Evolutionary conservation across 2,888 invertebrate genomes (phyloP).

Genomic region (Rambutsinella grinnellia): DNA sequence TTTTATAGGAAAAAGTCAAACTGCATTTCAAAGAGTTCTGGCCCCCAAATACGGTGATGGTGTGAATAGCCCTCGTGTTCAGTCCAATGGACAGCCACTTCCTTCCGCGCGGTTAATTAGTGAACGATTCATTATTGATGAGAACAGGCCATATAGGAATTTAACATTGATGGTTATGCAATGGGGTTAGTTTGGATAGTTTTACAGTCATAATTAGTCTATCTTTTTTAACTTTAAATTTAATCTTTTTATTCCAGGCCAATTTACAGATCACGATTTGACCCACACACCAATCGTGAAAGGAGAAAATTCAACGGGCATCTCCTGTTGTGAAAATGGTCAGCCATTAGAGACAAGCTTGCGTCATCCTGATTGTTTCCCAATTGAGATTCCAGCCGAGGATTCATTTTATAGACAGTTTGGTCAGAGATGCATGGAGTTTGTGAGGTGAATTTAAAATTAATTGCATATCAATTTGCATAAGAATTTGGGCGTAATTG

Average conservation of each 20-base stretch:
- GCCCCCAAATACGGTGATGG: constrained; percentile 79
- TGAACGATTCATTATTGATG: constrained; percentile 67
- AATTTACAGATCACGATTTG: constrained; percentile 66
- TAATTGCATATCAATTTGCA: no score
- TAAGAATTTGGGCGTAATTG: no score
- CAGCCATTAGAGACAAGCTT: constrained; percentile 60
- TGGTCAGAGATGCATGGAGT: constrained; percentile 71
- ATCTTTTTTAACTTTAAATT: neutral
- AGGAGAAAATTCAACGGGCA: constrained; percentile 67
- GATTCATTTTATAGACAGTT: constrained; percentile 70
- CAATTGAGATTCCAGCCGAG: constrained; percentile 68
- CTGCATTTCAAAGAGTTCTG: constrained; percentile 75
- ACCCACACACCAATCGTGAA: constrained; percentile 64
- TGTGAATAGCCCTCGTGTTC: constrained; percentile 61
- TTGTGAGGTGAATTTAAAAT: constrained; percentile 67
- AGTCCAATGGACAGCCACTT: constrained; percentile 68
- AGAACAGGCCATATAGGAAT: constrained; percentile 64
- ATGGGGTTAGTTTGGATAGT: constrained; percentile 57
- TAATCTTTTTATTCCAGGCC: constrained; percentile 48
- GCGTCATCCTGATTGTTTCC: constrained; percentile 69
- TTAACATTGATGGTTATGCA: constrained; percentile 66
- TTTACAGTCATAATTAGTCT: neutral
- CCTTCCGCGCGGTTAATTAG: constrained; percentile 68
- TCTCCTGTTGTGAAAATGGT: constrained; percentile 69
- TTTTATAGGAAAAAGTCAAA: constrained; percentile 59